Evolutionary conservation across 2,113 vertebrate genomes (phyloP).

Genomic region (Rhinichthys klamathensis): DNA sequence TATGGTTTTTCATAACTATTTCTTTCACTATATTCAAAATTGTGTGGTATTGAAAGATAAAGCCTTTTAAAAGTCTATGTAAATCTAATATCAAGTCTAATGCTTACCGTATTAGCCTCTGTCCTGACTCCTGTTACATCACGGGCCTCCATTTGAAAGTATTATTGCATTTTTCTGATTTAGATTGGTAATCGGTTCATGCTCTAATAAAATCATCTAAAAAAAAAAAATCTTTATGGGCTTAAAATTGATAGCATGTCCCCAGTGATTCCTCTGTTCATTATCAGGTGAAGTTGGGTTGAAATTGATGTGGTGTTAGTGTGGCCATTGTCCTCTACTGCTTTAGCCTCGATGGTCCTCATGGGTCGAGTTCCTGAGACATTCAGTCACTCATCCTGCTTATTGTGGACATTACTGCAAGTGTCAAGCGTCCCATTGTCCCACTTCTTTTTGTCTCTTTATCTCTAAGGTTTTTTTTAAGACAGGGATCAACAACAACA

Average conservation of each 20-base stretch:
- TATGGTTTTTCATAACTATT: constrained; percentile 4
- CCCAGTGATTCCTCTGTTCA: background rate
- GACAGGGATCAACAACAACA: too few relatives aligned
- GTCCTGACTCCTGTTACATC: background rate
- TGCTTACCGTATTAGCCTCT: background rate
- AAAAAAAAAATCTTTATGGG: background rate
- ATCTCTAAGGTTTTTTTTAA: too few relatives aligned
- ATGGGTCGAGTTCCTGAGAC: constrained; percentile 11
- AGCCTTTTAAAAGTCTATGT: background rate
- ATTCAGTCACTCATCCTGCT: background rate
- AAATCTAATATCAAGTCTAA: constrained; percentile 3
- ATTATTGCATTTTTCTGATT: constrained; percentile 1
- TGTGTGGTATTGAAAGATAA: background rate
- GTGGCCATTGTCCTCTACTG: constrained; percentile 3
- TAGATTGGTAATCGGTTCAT: background rate
- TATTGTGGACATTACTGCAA: background rate
- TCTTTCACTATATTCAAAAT: background rate
- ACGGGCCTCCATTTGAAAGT: background rate
- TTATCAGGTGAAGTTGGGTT: background rate
- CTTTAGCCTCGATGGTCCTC: background rate
- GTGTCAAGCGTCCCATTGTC: background rate
- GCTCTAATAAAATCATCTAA: constrained; percentile 6
- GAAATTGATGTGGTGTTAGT: background rate
- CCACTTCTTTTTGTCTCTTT: background rate
- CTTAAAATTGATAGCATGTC: constrained; percentile 26